Base-by-base conservation (phyloP, 2,113 vertebrate species). In the Cottus gobio region DNA sequence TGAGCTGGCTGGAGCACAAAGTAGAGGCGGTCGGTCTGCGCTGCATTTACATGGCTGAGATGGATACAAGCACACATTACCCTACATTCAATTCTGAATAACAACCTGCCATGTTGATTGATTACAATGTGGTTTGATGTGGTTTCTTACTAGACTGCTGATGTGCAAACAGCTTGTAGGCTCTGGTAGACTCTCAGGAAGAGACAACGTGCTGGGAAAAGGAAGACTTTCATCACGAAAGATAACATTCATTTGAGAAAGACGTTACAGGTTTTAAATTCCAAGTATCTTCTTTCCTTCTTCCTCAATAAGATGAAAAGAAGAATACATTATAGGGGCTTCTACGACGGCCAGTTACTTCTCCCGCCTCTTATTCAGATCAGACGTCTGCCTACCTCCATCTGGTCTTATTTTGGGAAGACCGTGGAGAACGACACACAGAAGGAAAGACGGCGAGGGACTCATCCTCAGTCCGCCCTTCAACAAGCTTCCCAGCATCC, bases 131-230 rank as follows among this genome's bases (percentile, higher is more conserved):
- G 9, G 56, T 22, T 22, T 1, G 16, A 48, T 42, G 22, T 3
- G 15, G 11, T 69, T 16, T 94, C 97, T 98, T 95, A 99, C 98
- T 97, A 97, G 88, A 99, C 93, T 86, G 96, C 96, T 9, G 98
- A 98, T 0, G 97, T 99, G 93, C 96, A 97, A 64, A 98, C 93
- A 3, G 95, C 93, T 65, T 97, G 96, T 86, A 97, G 96, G 82
- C 94, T 96, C 87, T 98, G 97, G 91, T 99, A 99, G 65, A 99
- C 91, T 88, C 96, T 97, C 91, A 99, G 86, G 89, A 98, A 99
- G 36, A 96, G 95, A 50, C 91, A 93, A 71, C 95, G 97, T 7
- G 73, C 98, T 99, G 87, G 22, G 90, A 87, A 90, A 77, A 76
- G 82, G 24, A 60, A 63, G 26, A 66, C 48, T 44, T 34, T n/a